Conservation (phyloP, 2,888 invertebrate species). For the Athripsodes cinereus region DNA sequence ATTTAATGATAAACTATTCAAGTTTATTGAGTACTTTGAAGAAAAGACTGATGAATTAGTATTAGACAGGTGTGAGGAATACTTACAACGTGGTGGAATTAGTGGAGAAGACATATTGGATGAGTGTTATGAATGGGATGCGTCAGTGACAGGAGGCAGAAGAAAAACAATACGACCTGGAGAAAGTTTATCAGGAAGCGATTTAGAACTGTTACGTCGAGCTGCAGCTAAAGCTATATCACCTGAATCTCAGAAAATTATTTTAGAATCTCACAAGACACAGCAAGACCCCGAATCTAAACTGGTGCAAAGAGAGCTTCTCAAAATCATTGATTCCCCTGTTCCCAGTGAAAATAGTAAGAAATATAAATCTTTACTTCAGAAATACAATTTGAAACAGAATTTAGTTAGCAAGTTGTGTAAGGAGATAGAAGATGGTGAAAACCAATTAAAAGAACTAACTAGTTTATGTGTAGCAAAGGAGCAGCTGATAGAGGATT, state of each 20-base stretch:
- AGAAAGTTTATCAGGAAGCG: slow-evolving; percentile 53
- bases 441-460: slow-evolving; percentile 65
- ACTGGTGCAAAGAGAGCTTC: slow-evolving; percentile 45
- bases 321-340: slow-evolving; percentile 50
- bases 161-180: slow-evolving; percentile 58
- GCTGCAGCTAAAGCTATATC: slow-evolving; percentile 54
- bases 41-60: slow-evolving; percentile 64
- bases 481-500: slow-evolving; percentile 66
- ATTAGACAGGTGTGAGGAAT: slow-evolving; percentile 55
- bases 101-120: too few relatives aligned
- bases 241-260: slow-evolving; percentile 48
- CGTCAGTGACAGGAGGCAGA: slow-evolving; percentile 46
- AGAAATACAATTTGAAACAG: slow-evolving; percentile 48
- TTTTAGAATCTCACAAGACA: slow-evolving; percentile 52
- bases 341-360: slow-evolving; percentile 47
- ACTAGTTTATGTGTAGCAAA: slow-evolving; percentile 61
- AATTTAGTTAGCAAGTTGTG: slow-evolving; percentile 45
- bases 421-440: slow-evolving; percentile 58
- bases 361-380: slow-evolving; percentile 49
- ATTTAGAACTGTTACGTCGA: slow-evolving; percentile 52
- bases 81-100: slow-evolving; percentile 50
- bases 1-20: slow-evolving; percentile 65
- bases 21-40: slow-evolving; percentile 65
- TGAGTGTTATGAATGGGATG: slow-evolving; percentile 49
- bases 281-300: slow-evolving; percentile 52